A percentile compares a stretch with the other conserved stretches of the same genome.
Conservation (phyloP, 2,888 invertebrate species). For the Ischnura elegans region DNA sequence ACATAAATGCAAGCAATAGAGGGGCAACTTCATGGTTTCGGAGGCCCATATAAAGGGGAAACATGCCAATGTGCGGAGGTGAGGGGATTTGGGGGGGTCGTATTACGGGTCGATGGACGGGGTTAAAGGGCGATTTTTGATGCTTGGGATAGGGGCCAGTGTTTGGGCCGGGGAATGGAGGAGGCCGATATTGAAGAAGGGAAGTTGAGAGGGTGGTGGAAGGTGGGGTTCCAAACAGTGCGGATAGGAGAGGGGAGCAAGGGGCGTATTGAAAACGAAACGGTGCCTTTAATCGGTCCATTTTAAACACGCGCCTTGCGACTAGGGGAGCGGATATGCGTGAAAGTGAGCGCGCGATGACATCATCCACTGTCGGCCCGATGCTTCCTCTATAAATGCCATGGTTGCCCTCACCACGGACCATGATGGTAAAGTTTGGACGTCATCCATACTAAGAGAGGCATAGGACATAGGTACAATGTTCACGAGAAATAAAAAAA, state of each 20-base stretch:
- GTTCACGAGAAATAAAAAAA: no score
- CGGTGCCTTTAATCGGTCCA: slow-evolving; percentile 60
- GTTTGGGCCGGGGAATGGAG: neutral
- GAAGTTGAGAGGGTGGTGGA: neutral
- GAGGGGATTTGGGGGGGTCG: neutral
- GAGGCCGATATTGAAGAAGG: neutral
- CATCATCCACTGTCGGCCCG: neutral
- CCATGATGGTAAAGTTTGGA: neutral
- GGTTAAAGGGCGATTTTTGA: slow-evolving; percentile 43
- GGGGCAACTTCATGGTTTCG: neutral
- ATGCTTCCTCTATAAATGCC: neutral
- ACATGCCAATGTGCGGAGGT: neutral
- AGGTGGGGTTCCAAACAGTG: neutral
- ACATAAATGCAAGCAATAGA: neutral
- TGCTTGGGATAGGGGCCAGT: neutral
- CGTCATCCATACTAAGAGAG: no score
- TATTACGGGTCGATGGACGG: neutral
- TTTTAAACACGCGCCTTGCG: slow-evolving; percentile 54
- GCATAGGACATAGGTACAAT: no score
- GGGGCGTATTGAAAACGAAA: slow-evolving; percentile 41
- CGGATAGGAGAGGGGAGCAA: neutral
- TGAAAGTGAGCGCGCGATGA: slow-evolving; percentile 21
- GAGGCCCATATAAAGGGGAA: neutral
- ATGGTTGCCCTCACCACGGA: neutral
- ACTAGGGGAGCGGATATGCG: slow-evolving; percentile 57